Evolutionary conservation across 2,797 vertebrate genomes (phyloP).

Genomic region (Myotis pilosus): DNA sequence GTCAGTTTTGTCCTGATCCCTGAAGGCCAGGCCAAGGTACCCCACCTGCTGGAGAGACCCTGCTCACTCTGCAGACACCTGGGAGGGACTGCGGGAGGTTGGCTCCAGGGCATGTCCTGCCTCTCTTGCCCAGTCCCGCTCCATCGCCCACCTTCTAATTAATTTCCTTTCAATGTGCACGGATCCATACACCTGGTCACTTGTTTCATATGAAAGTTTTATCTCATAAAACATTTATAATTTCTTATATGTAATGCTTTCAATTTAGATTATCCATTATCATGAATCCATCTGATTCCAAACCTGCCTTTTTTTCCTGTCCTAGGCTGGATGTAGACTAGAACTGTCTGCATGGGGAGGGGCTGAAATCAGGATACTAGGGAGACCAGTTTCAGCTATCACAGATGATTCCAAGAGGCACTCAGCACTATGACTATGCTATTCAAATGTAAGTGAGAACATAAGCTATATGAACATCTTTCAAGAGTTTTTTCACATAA

Average conservation of each 20-base stretch:
- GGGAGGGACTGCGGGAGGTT: too few relatives aligned
- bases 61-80: too few relatives aligned
- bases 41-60: too few relatives aligned
- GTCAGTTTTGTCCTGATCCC: too few relatives aligned
- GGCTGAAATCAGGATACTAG: background rate
- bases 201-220: constrained; percentile 40
- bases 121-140: too few relatives aligned
- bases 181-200: too few relatives aligned
- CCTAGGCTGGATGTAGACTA: background rate
- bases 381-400: background rate
- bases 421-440: background rate
- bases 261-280: background rate
- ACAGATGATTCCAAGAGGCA: background rate
- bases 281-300: background rate
- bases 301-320: background rate
- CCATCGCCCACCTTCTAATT: too few relatives aligned
- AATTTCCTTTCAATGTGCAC: too few relatives aligned
- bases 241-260: constrained; percentile 45
- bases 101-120: too few relatives aligned
- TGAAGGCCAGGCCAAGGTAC: too few relatives aligned
- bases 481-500: background rate
- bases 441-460: background rate
- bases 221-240: constrained; percentile 50
- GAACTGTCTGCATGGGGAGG: background rate
- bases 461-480: background rate